A percentile compares a stretch with the other conserved stretches of the same genome.
Evolutionary conservation across 1,140 invertebrate genomes (phyloP).

Genomic region (Choristoneura fumiferana): DNA sequence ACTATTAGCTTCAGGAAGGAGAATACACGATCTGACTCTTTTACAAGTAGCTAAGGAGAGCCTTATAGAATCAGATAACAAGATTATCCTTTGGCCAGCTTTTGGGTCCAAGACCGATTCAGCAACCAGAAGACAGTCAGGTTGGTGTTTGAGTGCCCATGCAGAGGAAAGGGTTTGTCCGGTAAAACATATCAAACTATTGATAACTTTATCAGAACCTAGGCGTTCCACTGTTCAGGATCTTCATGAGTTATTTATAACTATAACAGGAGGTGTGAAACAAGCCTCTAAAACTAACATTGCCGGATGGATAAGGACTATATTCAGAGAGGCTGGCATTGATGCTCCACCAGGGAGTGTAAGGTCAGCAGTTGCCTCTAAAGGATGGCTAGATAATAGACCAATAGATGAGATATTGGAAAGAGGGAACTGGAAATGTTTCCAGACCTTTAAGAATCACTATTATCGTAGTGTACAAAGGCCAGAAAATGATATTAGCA

Average conservation of each 20-base stretch:
- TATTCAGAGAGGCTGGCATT: slow-evolving; percentile 1
- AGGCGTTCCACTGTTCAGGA: neutral
- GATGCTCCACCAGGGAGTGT: neutral
- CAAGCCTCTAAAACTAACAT: neutral
- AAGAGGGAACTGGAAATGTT: slow-evolving; percentile 15
- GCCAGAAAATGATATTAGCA: neutral
- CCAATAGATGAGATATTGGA: slow-evolving; percentile 17
- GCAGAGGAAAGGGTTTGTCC: neutral
- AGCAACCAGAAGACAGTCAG: neutral
- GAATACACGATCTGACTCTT: slow-evolving; percentile 9
- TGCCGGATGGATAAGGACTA: neutral
- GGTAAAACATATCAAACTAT: neutral
- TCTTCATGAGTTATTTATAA: neutral
- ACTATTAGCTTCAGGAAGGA: slow-evolving; percentile 20
- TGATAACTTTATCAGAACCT: neutral
- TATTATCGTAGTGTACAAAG: neutral
- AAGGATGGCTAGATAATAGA: neutral
- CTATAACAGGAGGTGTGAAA: neutral
- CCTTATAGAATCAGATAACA: neutral
- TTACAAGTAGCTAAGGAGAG: no score
- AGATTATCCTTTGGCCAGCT: slow-evolving; percentile 2
- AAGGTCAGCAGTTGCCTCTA: slow-evolving; percentile 1
- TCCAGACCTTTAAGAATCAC: neutral
- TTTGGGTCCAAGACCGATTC: slow-evolving; percentile 18
- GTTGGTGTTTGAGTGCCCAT: neutral